phyloP scores from a whole-genome alignment of 1,140 invertebrate species.

The Drosophila athabasca region DNA sequence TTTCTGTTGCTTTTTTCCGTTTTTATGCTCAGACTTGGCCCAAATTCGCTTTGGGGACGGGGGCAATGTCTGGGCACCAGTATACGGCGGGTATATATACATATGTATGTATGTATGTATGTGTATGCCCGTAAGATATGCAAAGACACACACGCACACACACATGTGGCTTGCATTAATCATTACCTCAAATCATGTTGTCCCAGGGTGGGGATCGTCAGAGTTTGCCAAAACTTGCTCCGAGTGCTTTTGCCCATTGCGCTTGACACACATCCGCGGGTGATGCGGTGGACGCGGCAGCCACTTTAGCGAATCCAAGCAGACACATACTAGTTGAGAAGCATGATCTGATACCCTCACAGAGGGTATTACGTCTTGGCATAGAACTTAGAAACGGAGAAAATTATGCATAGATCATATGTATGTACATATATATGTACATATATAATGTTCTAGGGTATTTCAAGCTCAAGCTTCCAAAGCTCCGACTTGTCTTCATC shows the following conservation, averaged over 20 bases:
- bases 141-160: too few relatives aligned
- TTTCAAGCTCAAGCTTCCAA: not conserved
- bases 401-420: too few relatives aligned
- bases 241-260: constrained; percentile 73
- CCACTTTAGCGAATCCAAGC: constrained; percentile 36
- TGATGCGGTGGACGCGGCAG: not conserved
- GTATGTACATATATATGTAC: too few relatives aligned
- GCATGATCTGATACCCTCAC: not conserved
- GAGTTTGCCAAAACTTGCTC: constrained; percentile 50
- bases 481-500: constrained; percentile 8
- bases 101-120: too few relatives aligned
- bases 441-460: constrained; percentile 21
- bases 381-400: too few relatives aligned
- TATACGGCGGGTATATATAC: constrained; percentile 22
- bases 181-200: constrained; percentile 56
- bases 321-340: constrained; percentile 13
- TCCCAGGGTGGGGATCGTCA: constrained; percentile 30
- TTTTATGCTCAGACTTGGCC: constrained; percentile 72
- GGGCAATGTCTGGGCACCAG: constrained; percentile 58
- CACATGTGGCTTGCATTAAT: constrained; percentile 66
- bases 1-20: constrained; percentile 24
- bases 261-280: constrained; percentile 71
- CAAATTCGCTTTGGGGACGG: constrained; percentile 48
- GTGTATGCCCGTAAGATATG: too few relatives aligned
- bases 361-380: not conserved